Conservation (phyloP, 2,113 vertebrate genomes). For the Steatornis caripensis region DNA sequence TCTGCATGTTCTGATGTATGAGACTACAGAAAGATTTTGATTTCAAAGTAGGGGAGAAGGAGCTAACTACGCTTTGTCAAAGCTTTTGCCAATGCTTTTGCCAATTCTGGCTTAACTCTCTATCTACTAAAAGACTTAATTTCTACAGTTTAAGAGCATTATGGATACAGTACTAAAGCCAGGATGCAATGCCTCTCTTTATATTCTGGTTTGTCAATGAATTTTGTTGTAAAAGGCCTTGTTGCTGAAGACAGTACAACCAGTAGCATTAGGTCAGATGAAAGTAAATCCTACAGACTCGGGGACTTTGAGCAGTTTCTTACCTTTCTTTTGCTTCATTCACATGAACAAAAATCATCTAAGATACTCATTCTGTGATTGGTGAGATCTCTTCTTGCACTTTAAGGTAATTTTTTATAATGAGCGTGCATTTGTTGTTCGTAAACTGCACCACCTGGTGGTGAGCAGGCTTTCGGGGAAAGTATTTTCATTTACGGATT, state of each 20-base stretch:
- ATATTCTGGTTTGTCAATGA: background rate
- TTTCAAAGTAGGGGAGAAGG: background rate
- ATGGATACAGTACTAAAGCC: background rate
- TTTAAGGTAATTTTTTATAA: background rate
- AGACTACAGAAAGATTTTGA: background rate
- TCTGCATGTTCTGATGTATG: background rate
- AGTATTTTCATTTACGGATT: background rate
- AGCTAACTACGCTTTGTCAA: background rate
- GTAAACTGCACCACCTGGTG: constrained; percentile 26
- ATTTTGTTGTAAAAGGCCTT: background rate
- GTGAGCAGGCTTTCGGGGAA: background rate
- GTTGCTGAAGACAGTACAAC: background rate
- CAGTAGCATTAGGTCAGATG: background rate
- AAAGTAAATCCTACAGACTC: background rate
- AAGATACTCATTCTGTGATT: background rate
- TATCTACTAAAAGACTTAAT: background rate
- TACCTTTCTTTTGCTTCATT: background rate
- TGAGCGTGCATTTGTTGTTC: background rate
- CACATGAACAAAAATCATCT: background rate
- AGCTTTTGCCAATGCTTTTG: background rate
- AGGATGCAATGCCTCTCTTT: background rate
- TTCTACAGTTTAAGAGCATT: background rate
- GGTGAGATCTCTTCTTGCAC: background rate
- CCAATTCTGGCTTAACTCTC: background rate
- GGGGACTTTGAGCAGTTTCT: background rate